Percentiles rank a stretch among this genome's conserved stretches.
These are phyloP conservation scores for Ectemnius lituratus DNA, from an alignment of 2,888 invertebrate genomes.

Conservation along the genomic window DNA sequence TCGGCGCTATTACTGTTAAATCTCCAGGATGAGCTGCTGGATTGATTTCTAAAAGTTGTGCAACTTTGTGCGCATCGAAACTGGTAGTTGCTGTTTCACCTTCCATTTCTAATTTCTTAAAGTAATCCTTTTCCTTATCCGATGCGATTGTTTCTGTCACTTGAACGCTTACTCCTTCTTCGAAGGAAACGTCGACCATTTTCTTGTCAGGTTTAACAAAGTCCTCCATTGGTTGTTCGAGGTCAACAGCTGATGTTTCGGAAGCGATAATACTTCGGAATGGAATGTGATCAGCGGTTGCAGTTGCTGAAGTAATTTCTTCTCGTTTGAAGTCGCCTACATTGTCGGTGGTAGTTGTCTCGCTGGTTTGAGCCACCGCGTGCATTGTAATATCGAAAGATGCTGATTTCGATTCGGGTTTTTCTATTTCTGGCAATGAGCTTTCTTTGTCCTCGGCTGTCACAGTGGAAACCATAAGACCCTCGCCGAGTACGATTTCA, in stretches of 20 bases:
- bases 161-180: constrained; percentile 79
- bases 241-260: constrained; percentile 71
- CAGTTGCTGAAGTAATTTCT: constrained; percentile 78
- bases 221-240: constrained; percentile 69
- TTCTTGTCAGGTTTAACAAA: constrained; percentile 73
- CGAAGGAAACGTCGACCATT: constrained; percentile 67
- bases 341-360: constrained; percentile 70
- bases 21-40: constrained; percentile 79
- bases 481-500: constrained; percentile 69
- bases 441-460: constrained; percentile 68
- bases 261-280: constrained; percentile 79
- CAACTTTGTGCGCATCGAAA: constrained; percentile 80
- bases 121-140: constrained; percentile 76
- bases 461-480: constrained; percentile 67
- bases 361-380: constrained; percentile 72
- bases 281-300: constrained; percentile 80
- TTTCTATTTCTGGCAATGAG: constrained; percentile 59
- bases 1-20: constrained; percentile 72
- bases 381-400: constrained; percentile 74
- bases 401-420: constrained; percentile 74
- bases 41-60: constrained; percentile 81
- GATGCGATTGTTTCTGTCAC: constrained; percentile 80
- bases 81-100: constrained; percentile 75
- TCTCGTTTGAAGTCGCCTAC: constrained; percentile 70
- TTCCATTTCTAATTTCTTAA: constrained; percentile 59